Conservation (phyloP, 2,888 invertebrate genomes). For the Phyto melanocephala region DNA sequence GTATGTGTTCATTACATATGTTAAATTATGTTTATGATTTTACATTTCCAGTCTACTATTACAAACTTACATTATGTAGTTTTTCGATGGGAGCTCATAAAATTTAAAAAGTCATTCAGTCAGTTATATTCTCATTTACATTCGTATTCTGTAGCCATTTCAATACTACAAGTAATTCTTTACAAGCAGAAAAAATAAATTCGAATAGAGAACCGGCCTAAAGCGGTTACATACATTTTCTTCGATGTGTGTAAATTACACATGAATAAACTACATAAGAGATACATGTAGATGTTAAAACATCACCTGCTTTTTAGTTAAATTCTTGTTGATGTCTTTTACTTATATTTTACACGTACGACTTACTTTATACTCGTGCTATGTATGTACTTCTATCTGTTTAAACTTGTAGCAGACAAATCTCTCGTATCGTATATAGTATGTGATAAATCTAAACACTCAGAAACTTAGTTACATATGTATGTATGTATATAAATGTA, state of each 20-base stretch:
- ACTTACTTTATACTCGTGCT: background rate
- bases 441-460: background rate
- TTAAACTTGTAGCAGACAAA: background rate
- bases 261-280: no score
- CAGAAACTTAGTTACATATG: background rate
- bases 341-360: background rate
- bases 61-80: slow-evolving; percentile 62
- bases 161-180: slow-evolving; percentile 3
- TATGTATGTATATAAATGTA: background rate
- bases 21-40: slow-evolving; percentile 2
- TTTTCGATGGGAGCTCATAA: slow-evolving; percentile 55
- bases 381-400: background rate
- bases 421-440: background rate
- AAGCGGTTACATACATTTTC: background rate
- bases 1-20: slow-evolving; percentile 18
- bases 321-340: slow-evolving; percentile 14
- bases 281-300: background rate
- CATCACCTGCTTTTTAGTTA: slow-evolving; percentile 40
- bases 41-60: slow-evolving; percentile 42
- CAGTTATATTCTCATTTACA: slow-evolving; percentile 2
- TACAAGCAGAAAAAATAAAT: slow-evolving; percentile 11
- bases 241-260: no score
- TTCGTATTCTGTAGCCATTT: background rate
- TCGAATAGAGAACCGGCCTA: slow-evolving; percentile 2
- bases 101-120: background rate